Base-by-base conservation (phyloP, 2,888 invertebrate species). In the Camponotus fellah region DNA sequence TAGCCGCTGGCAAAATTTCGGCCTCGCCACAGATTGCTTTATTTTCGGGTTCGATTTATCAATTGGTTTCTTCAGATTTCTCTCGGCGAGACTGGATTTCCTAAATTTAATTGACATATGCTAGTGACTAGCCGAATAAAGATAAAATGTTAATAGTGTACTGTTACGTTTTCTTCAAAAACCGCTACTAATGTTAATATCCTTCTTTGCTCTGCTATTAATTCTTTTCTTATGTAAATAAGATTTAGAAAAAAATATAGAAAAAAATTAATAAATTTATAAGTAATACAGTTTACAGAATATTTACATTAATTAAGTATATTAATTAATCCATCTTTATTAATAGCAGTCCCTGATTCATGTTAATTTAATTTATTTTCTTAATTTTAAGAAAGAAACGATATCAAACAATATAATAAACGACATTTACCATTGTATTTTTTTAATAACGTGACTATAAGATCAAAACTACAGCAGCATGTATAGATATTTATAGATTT, bases 31-130 rank as follows among this genome's bases (percentile, higher is more conserved):
- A 90, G 91, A 91, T 88, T 92, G 89, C 86, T 89, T 88, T 85
- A 89, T 89, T 91, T 90, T 88, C 86, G 81, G 83, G 86, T 91
- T 91, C 91, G 90, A 92, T 92, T 92, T 92, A 92, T 92, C 91
- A 90, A 93, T 93, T 87, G 92, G 90, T 91, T 91, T 88, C 88
- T 87, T 88, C 80, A 32, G 81, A 32, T 58, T 74, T 10, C 83
- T 80, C 82, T 14, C 21, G 58, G n/a, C 49, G 62, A 86, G 82
- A 88, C 82, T 82, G 76, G 58, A 58, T 53, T 60, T 80, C 65
- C 69, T 71, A 71, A 80, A 86, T 89, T 87, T 86, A 81, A 68
- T 86, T 83, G 85, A 84, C 83, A 84, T 83, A 84, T 62, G 75
- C 60, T 77, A 77, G 56, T 85, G 56, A 9, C 3, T 37, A 53